Percentiles rank a stretch among this genome's conserved stretches.
phyloP scores from a whole-genome alignment of 2,113 vertebrate genomes.

The Ammospiza nelsoni region DNA sequence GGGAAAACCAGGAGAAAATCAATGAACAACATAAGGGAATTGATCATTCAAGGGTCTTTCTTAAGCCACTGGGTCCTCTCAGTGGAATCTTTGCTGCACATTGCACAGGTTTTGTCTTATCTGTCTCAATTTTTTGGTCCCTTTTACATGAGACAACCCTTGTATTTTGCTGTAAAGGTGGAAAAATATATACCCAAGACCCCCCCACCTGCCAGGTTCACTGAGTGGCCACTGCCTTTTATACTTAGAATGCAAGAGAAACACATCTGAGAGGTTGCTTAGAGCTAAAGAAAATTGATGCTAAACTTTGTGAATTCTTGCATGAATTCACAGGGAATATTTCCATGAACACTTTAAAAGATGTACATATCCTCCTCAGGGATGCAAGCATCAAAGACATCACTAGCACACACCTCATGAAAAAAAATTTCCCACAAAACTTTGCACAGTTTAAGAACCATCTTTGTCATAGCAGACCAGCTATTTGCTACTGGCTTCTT shows the following conservation, averaged over 20 bases:
- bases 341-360: background rate
- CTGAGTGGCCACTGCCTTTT: background rate
- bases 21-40: constrained; percentile 50
- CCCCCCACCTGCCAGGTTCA: background rate
- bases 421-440: constrained; percentile 26
- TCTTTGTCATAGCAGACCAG: background rate
- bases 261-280: background rate
- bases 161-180: background rate
- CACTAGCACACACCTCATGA: background rate
- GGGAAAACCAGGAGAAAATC: constrained; percentile 49
- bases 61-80: background rate
- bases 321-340: background rate
- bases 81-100: background rate
- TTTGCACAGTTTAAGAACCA: background rate
- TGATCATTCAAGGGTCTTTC: constrained; percentile 44
- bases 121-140: background rate
- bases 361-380: background rate
- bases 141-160: background rate
- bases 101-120: background rate
- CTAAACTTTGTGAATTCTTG: constrained; percentile 25
- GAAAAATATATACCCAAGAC: background rate
- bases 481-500: background rate
- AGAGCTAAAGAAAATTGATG: background rate
- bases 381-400: background rate
- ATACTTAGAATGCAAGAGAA: background rate